A percentile compares a stretch with the other conserved stretches of the same genome.
Conservation (phyloP, 1,140 invertebrate genomes). For the Meloidogyne hapla region DNA sequence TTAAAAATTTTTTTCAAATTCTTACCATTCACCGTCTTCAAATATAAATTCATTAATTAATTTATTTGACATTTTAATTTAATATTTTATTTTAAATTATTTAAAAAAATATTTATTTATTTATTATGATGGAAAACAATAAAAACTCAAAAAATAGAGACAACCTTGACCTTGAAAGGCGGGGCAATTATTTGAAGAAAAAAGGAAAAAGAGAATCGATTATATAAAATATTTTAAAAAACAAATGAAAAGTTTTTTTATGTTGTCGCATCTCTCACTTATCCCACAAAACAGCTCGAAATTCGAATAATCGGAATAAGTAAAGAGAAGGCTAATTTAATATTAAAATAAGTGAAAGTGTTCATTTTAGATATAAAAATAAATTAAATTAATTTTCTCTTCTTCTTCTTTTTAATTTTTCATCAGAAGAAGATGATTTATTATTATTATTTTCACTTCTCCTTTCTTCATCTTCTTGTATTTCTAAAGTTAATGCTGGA, state of each 20-base stretch:
- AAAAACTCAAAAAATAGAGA: background rate
- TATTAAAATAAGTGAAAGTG: too few species aligned
- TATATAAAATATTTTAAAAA: too few species aligned
- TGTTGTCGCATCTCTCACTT: too few species aligned
- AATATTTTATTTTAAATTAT: too few species aligned
- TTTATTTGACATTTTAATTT: background rate
- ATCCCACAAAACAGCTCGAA: too few species aligned
- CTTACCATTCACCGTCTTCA: constrained; percentile 5
- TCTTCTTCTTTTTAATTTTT: background rate
- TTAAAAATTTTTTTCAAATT: background rate
- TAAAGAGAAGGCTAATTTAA: too few species aligned
- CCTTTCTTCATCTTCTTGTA: background rate
- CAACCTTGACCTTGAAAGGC: background rate
- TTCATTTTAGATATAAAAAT: too few species aligned
- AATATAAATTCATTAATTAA: constrained; percentile 2
- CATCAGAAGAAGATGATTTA: background rate
- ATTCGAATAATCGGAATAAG: too few species aligned
- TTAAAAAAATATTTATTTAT: background rate
- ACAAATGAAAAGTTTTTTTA: too few species aligned
- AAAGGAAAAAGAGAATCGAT: too few species aligned
- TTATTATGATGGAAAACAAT: background rate
- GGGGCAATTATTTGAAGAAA: background rate
- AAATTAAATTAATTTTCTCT: background rate
- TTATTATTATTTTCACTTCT: background rate
- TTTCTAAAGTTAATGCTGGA: constrained; percentile 36